A percentile compares a stretch with the other conserved stretches of the same genome.
These are phyloP conservation scores for Morpho achilles DNA, from an alignment of 2,888 invertebrate species.

Conservation along the genomic window DNA sequence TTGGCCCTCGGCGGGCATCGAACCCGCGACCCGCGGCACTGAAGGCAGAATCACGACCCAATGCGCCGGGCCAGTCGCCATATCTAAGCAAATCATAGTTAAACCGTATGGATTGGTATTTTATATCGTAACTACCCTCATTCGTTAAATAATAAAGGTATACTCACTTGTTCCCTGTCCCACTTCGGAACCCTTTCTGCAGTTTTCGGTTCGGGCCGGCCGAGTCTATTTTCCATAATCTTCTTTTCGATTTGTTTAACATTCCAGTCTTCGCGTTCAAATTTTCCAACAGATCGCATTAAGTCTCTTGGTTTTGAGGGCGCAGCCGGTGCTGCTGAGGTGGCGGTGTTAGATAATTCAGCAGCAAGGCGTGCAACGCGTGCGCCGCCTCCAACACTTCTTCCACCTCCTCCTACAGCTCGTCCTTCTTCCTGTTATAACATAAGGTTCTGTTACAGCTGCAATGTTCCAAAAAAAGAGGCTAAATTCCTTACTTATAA, in stretches of 20 bases:
- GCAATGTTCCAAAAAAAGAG: constrained; percentile 9
- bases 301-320: constrained; percentile 88
- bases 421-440: constrained; percentile 57
- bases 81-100: too few relatives aligned
- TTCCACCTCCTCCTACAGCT: constrained; percentile 52
- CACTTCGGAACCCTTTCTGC: constrained; percentile 93
- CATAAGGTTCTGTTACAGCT: neutral
- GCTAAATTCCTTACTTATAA: neutral
- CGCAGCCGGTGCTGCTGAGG: constrained; percentile 76
- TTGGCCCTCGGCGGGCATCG: too few relatives aligned
- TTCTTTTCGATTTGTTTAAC: constrained; percentile 94
- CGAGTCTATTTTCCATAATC: constrained; percentile 87
- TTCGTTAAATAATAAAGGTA: too few relatives aligned
- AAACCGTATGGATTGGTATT: too few relatives aligned
- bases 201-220: constrained; percentile 78
- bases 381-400: constrained; percentile 51
- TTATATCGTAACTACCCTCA: too few relatives aligned
- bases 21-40: too few relatives aligned
- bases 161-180: constrained; percentile 87
- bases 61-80: too few relatives aligned
- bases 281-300: constrained; percentile 91
- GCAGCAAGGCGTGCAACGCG: constrained; percentile 80
- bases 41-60: too few relatives aligned
- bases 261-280: constrained; percentile 94
- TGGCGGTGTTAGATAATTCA: constrained; percentile 83